Base-by-base conservation (phyloP, 2,113 vertebrate genomes). In the Sebastes schlegelii region DNA sequence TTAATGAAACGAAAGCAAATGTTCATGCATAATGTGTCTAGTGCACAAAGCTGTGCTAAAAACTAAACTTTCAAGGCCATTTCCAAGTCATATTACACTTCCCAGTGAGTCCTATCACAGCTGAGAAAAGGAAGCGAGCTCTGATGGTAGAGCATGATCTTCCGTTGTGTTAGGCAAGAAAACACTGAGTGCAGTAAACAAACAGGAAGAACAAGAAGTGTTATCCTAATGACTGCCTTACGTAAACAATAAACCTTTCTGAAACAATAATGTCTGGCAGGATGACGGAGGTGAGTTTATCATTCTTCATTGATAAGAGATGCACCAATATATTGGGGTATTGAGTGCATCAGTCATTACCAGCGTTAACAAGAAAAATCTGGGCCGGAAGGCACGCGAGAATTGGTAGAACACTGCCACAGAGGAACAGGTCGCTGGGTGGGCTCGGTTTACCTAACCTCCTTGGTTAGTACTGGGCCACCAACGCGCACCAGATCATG, bases 81-180 rank as follows among this genome's bases (percentile, higher is more conserved):
- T 52, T 73, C 4, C 11, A 23, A 14, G 3, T 58, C 5, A 19
- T 6, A n/a, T 14, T 16, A 48, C 8, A 60, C 52, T 21, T 62
- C 14, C 10, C 26, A 49, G 73, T 34, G 34, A 34, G 34, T 19
- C 60, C 43, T 6, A 77, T 21, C 62, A 63, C 11, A 57, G 57
- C 46, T 69, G 52, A 72, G 65, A 75, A 71, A 67, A 84, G 84
- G 69, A 88, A 83, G 55, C 21, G 1, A 66, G 66, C 26, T 72
- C 48, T 51, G 81, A 84, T 58, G 72, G 55, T 68, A 69, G 67
- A 57, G 57, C 14, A 17, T 23, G 67, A 79, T 84, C 65, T 85
- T 79, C 62, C 5, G 43, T 60, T 79, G 43, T 51, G 75, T 57
- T 61, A 8, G 40, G 46, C 52, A 86, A 83, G 66, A 82, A 70